A percentile compares a stretch with the other conserved stretches of the same genome.
These are phyloP conservation scores for Callipepla californica DNA, from an alignment of 2,113 vertebrate species.

Conservation along the genomic window DNA sequence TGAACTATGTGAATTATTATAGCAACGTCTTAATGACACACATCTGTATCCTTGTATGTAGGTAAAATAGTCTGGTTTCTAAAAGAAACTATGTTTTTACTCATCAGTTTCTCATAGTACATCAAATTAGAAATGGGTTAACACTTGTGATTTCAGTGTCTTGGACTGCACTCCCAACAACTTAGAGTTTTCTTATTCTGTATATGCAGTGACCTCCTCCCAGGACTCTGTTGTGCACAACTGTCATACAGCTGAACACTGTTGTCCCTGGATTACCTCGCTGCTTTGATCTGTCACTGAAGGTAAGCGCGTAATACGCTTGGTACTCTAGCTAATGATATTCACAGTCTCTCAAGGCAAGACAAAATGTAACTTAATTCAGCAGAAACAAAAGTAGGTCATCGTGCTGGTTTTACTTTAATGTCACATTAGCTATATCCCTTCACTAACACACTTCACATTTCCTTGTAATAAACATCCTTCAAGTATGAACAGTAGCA, in stretches of 20 bases:
- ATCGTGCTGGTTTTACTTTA: neutral
- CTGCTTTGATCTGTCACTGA: neutral
- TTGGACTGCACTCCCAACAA: neutral
- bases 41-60: fast-evolving
- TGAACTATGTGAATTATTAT: neutral
- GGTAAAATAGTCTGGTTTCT: neutral
- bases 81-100: neutral
- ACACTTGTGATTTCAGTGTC: no score
- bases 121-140: neutral
- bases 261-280: neutral
- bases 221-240: neutral
- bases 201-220: neutral
- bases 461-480: neutral
- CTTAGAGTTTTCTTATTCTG: neutral
- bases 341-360: neutral
- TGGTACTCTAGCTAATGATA: neutral
- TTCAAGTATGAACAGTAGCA: neutral
- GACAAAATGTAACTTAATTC: neutral
- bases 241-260: neutral
- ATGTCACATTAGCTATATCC: neutral
- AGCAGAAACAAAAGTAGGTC: slow-evolving; percentile 6
- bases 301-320: neutral
- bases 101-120: neutral
- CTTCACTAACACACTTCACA: neutral
- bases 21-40: fast-evolving